Evolutionary conservation across 1,140 invertebrate species (phyloP).

Genomic region (Trachymyrmex septentrionalis): DNA sequence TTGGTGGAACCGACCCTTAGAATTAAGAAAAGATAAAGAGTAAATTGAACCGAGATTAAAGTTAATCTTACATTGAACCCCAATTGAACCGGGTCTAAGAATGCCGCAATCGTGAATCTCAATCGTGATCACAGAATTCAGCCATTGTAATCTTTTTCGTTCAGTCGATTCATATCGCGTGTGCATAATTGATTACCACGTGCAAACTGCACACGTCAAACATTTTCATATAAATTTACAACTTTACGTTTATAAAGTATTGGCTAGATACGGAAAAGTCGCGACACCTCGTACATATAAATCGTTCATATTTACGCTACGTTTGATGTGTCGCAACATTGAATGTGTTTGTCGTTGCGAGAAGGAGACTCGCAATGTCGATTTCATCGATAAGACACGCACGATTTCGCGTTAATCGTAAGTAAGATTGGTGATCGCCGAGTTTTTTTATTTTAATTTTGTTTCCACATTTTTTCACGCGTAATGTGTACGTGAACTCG

Average conservation of each 20-base stretch:
- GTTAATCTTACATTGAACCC: no score
- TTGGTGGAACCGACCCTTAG: no score
- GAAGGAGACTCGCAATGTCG: background rate
- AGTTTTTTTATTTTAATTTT: background rate
- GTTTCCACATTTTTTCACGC: background rate
- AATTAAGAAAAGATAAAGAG: no score
- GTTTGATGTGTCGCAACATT: background rate
- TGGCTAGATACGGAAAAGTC: background rate
- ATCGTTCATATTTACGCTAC: background rate
- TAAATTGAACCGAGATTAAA: no score
- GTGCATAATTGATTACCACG: background rate
- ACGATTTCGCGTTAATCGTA: constrained; percentile 12
- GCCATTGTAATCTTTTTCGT: no score
- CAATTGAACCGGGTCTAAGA: no score
- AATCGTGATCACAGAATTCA: no score
- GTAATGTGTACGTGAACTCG: no score
- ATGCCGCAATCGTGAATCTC: no score
- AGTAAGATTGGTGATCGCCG: background rate
- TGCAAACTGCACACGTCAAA: background rate
- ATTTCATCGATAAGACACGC: constrained; percentile 41
- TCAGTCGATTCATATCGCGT: background rate
- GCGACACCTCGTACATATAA: background rate
- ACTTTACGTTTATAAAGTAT: background rate
- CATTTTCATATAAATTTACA: background rate
- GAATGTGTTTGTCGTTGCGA: background rate